These are phyloP conservation scores for Indicator indicator DNA, from an alignment of 2,113 vertebrate genomes.

Conservation along the genomic window DNA sequence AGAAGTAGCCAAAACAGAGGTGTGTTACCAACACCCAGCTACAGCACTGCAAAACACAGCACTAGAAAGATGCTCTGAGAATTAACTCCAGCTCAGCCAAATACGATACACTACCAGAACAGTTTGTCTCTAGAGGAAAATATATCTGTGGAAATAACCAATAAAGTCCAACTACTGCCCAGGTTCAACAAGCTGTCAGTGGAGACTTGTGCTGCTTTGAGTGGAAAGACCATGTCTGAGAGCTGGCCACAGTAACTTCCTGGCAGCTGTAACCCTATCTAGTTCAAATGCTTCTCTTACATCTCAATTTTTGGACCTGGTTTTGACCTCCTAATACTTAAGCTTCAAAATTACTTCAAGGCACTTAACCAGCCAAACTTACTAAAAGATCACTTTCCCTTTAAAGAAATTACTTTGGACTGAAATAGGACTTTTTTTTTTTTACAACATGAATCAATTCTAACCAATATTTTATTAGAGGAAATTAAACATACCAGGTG, in stretches of 20 bases:
- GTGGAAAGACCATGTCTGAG: not conserved
- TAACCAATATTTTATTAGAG: constrained; percentile 27
- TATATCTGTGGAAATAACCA: not conserved
- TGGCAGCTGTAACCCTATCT: not conserved
- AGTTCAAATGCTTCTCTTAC: not conserved
- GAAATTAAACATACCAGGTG: constrained; percentile 8
- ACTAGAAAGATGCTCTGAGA: too few species aligned
- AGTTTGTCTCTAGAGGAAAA: not conserved
- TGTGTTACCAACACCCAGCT: too few species aligned
- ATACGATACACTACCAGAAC: not conserved
- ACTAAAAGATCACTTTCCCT: not conserved
- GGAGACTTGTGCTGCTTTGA: not conserved
- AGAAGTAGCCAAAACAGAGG: too few species aligned
- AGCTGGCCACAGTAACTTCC: not conserved
- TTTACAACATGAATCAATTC: constrained; percentile 1
- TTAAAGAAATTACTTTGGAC: not conserved
- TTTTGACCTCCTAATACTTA: not conserved
- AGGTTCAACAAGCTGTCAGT: not conserved
- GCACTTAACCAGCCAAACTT: not conserved
- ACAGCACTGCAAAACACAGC: too few species aligned
- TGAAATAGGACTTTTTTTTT: not conserved
- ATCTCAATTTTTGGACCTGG: not conserved
- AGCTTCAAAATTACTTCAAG: constrained; percentile 6
- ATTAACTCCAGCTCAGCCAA: too few species aligned
- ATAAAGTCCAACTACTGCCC: not conserved